Conservation (phyloP, 2,113 vertebrate genomes). For the Cinclus cinclus region DNA sequence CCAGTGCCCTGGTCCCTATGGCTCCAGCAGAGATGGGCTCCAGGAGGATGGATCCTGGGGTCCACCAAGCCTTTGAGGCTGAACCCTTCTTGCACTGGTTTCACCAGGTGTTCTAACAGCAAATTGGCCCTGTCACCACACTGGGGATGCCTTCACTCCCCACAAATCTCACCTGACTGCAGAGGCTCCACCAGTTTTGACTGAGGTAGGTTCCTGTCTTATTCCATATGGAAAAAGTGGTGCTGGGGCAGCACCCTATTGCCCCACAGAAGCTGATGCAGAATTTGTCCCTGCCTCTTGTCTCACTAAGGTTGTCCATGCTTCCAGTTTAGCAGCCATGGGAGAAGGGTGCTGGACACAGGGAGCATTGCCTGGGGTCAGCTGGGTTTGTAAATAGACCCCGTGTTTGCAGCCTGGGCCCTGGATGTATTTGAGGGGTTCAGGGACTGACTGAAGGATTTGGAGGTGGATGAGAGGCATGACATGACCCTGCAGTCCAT, state of each 20-base stretch:
- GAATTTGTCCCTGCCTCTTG: neutral
- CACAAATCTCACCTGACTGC: neutral
- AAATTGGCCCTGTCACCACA: neutral
- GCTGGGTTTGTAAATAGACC: neutral
- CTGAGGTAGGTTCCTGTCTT: neutral
- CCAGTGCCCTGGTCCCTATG: neutral
- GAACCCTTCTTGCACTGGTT: neutral
- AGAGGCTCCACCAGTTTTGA: neutral
- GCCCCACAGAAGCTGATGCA: too few relatives aligned
- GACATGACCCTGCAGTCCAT: neutral
- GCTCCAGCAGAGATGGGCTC: neutral
- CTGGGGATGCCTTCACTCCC: accelerated
- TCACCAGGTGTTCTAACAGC: neutral
- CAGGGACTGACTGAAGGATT: neutral
- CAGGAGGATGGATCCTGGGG: neutral
- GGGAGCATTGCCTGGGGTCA: accelerated
- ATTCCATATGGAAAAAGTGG: neutral
- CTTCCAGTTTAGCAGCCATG: neutral
- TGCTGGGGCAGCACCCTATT: neutral
- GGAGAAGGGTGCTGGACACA: neutral
- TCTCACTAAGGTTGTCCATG: accelerated
- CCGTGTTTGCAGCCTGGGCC: neutral
- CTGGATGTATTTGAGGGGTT: accelerated
- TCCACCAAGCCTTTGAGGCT: neutral
- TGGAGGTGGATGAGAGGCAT: neutral